phyloP scores from a whole-genome alignment of 2,113 vertebrate genomes.

The Halcyon malimbica region DNA sequence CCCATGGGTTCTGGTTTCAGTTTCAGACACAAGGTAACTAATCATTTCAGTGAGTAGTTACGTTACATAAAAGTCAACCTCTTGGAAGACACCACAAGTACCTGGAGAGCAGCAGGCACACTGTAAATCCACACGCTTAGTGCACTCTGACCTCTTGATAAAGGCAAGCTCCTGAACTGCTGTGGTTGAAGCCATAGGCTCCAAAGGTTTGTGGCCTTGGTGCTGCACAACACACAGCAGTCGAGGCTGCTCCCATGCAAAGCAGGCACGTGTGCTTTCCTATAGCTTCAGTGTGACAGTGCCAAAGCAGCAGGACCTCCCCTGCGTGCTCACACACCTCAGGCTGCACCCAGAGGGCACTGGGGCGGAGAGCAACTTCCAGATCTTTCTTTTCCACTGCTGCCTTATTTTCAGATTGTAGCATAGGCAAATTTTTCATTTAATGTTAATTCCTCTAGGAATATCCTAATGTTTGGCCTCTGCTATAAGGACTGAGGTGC shows the following conservation, averaged over 20 bases:
- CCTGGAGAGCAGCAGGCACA: not conserved
- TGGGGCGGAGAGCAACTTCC: not conserved
- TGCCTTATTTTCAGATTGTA: not conserved
- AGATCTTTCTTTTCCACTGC: not conserved
- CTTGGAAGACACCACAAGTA: fast-evolving
- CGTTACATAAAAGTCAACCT: not conserved
- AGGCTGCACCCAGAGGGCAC: not conserved
- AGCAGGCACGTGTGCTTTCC: not conserved
- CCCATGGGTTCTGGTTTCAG: not conserved
- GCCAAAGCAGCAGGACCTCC: not conserved
- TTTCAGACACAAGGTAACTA: not conserved
- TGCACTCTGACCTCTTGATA: not conserved
- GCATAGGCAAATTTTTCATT: not conserved
- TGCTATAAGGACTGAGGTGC: not conserved
- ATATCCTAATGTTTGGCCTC: not conserved
- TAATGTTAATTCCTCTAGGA: not conserved
- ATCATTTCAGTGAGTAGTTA: not conserved
- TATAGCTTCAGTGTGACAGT: not conserved
- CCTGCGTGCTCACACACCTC: not conserved
- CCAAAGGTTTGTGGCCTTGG: not conserved
- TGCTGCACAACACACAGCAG: not conserved
- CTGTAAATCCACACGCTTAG: not conserved
- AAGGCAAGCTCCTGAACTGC: not conserved
- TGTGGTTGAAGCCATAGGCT: fast-evolving
- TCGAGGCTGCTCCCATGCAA: not conserved